phyloP scores from a whole-genome alignment of 2,888 invertebrate species.

The Nineta flava region DNA sequence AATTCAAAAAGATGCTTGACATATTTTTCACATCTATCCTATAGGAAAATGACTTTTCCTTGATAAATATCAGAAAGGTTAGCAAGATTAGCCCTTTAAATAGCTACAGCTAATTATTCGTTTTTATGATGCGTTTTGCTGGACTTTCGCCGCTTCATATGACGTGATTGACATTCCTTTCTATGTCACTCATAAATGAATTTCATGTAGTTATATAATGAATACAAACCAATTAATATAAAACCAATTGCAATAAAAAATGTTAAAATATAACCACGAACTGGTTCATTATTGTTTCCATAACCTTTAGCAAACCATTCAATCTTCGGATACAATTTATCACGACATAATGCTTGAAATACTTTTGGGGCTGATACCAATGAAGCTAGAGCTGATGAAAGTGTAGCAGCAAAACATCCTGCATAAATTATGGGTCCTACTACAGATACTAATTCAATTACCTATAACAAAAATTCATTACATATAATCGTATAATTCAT shows the following conservation, averaged over 20 bases:
- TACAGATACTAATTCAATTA: conserved; percentile 65
- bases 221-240: conserved; percentile 61
- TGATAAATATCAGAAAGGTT: no score
- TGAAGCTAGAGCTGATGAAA: conserved; percentile 91
- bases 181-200: conserved; percentile 14
- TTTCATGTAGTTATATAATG: neutral
- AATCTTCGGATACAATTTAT: conserved; percentile 84
- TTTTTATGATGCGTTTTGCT: no score
- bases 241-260: conserved; percentile 77
- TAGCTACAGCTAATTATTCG: no score
- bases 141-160: no score
- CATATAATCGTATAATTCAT: neutral
- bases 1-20: no score
- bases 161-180: no score
- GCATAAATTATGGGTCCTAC: conserved; percentile 90
- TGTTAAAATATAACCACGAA: conserved; percentile 83
- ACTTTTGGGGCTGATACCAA: conserved; percentile 92
- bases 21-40: no score
- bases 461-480: conserved; percentile 31
- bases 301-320: conserved; percentile 80
- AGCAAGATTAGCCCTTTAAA: no score
- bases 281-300: conserved; percentile 66
- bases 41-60: no score
- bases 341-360: conserved; percentile 86
- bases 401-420: conserved; percentile 92